These are phyloP conservation scores for Rallus crepitans DNA, from an alignment of 2,797 vertebrate species.

Conservation along the genomic window DNA sequence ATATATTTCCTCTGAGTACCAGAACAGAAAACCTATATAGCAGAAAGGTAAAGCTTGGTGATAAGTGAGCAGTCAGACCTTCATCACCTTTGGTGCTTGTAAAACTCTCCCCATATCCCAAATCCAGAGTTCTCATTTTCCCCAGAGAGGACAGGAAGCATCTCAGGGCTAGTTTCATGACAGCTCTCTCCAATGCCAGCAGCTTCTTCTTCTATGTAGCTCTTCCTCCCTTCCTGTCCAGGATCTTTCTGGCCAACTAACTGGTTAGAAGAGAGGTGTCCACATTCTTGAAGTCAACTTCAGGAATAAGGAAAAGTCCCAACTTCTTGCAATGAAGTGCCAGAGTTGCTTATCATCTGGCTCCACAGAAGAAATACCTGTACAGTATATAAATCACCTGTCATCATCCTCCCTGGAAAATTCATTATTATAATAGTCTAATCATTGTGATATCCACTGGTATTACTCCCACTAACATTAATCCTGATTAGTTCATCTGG, in stretches of 20 bases:
- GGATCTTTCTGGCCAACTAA: not conserved
- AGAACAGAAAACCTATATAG: not conserved
- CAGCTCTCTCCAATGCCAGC: not conserved
- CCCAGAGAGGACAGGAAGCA: not conserved
- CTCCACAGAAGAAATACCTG: constrained; percentile 14
- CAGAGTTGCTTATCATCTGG: not conserved
- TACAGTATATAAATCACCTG: constrained; percentile 3
- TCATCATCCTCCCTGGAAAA: constrained; percentile 24
- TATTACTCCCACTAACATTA: constrained; percentile 27
- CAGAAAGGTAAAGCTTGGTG: not conserved
- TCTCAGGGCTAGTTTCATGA: not conserved
- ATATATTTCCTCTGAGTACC: not conserved
- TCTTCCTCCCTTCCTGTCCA: not conserved
- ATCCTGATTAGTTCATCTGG: constrained; percentile 22
- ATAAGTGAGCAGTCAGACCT: not conserved
- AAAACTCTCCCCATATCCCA: not conserved
- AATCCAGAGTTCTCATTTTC: not conserved
- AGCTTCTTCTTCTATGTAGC: not conserved
- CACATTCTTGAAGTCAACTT: not conserved
- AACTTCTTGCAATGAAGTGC: not conserved
- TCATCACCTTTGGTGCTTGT: not conserved
- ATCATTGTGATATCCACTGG: constrained; percentile 28
- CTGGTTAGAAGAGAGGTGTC: not conserved
- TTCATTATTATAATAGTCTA: constrained; percentile 45
- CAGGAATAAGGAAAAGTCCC: not conserved